phyloP scores from a whole-genome alignment of 2,113 vertebrate species.

The Saccopteryx leptura region DNA sequence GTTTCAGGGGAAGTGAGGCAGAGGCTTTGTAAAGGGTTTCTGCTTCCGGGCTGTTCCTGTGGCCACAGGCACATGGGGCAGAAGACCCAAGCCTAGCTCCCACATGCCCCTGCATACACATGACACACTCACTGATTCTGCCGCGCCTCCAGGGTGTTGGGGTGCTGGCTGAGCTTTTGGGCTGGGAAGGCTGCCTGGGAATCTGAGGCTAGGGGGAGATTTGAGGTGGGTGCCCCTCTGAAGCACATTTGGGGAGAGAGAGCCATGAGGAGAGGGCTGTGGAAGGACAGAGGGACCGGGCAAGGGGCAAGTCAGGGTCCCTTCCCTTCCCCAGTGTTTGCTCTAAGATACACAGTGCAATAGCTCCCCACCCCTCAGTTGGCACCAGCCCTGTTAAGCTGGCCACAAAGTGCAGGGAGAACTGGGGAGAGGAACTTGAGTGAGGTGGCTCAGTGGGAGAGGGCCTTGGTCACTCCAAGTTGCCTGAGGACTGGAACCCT shows the following conservation, averaged over 20 bases:
- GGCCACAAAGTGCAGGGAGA: not conserved
- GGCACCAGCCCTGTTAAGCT: constrained; percentile 14
- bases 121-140: not conserved
- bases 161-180: not conserved
- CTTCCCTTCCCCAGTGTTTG: not conserved
- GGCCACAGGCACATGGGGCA: not conserved
- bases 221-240: not conserved
- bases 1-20: constrained; percentile 50
- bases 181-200: constrained; percentile 36
- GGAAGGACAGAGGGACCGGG: constrained; percentile 38
- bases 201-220: not conserved
- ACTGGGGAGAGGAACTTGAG: not conserved
- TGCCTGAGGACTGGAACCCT: not conserved
- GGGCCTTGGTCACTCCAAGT: not conserved
- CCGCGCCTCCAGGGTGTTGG: not conserved
- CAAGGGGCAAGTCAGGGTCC: not conserved
- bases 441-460: not conserved
- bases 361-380: constrained; percentile 56
- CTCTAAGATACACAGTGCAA: constrained; percentile 79
- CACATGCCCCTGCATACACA: not conserved
- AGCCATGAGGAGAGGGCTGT: constrained; percentile 61
- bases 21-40: not conserved
- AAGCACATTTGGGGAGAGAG: constrained; percentile 56
- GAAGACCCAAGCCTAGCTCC: not conserved
- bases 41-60: not conserved